These are phyloP conservation scores for Sparidentex hasta DNA, from an alignment of 2,797 vertebrate genomes.

Conservation along the genomic window DNA sequence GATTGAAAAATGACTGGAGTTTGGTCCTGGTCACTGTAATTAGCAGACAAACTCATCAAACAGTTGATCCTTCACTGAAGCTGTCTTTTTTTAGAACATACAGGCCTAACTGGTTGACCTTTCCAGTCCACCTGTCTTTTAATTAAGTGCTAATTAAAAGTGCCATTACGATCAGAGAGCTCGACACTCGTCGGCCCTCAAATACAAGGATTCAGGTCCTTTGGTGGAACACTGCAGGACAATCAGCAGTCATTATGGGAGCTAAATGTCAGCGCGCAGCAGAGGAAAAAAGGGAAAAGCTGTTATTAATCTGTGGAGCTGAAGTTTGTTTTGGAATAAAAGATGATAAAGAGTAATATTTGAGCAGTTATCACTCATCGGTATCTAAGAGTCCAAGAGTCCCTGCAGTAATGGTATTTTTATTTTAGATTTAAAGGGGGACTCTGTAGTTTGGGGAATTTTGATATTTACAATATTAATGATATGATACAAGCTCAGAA, in stretches of 20 bases:
- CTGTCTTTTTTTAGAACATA: slow-evolving; percentile 32
- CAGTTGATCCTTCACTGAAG: slow-evolving; percentile 22
- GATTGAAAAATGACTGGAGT: slow-evolving; percentile 7
- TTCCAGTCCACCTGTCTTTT: slow-evolving; percentile 73
- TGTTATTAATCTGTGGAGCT: slow-evolving; percentile 50
- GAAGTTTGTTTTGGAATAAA: slow-evolving; percentile 58
- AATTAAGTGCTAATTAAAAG: slow-evolving; percentile 81
- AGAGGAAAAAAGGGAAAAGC: slow-evolving; percentile 32
- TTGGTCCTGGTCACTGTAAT: slow-evolving; percentile 50
- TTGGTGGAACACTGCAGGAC: slow-evolving; percentile 62
- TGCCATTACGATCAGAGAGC: slow-evolving; percentile 74
- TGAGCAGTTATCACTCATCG: slow-evolving; percentile 10
- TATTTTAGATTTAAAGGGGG: too few relatives aligned
- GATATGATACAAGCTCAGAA: too few relatives aligned
- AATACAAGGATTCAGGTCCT: slow-evolving; percentile 60
- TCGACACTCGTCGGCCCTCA: slow-evolving; percentile 60
- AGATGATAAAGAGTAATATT: slow-evolving; percentile 43
- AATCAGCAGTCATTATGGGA: slow-evolving; percentile 71
- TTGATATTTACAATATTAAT: too few relatives aligned
- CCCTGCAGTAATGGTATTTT: too few relatives aligned
- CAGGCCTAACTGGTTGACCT: slow-evolving; percentile 73
- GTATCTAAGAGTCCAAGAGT: background rate
- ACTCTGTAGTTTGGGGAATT: too few relatives aligned
- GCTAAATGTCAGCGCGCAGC: slow-evolving; percentile 73
- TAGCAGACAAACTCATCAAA: slow-evolving; percentile 52